Conservation (phyloP, 1,140 invertebrate genomes). For the Calliphora vicina region DNA sequence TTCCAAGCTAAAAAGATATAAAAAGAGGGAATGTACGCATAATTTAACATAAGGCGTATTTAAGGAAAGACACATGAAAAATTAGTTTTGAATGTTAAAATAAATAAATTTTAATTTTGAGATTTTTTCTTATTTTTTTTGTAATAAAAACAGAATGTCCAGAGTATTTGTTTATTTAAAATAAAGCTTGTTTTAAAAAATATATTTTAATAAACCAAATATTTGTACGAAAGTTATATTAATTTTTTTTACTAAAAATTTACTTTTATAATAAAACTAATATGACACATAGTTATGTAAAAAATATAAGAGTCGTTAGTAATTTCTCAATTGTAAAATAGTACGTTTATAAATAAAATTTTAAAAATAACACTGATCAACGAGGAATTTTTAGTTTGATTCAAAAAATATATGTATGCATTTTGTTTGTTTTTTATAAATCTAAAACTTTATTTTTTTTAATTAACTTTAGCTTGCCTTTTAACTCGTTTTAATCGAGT, state of each 20-base stretch:
- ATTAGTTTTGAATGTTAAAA: too few relatives aligned
- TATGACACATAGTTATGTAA: not conserved
- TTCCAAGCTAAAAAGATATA: too few relatives aligned
- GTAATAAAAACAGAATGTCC: too few relatives aligned
- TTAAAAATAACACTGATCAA: constrained; percentile 1
- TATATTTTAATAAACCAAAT: too few relatives aligned
- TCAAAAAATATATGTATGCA: too few relatives aligned
- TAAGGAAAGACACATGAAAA: too few relatives aligned
- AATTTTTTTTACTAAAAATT: not conserved
- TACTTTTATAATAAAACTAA: not conserved
- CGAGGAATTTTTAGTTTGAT: not conserved
- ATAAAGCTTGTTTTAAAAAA: too few relatives aligned
- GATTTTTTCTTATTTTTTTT: too few relatives aligned
- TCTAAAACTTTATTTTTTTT: not conserved
- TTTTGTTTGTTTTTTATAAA: not conserved
- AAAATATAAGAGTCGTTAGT: not conserved
- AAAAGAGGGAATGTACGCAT: not conserved
- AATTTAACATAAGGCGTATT: too few relatives aligned
- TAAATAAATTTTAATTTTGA: too few relatives aligned
- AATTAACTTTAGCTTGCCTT: not conserved
- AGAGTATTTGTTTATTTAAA: too few relatives aligned
- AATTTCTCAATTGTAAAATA: not conserved
- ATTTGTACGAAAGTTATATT: too few relatives aligned
- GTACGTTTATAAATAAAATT: not conserved
- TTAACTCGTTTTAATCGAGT: not conserved